Percentiles rank a stretch among this genome's conserved stretches.
Evolutionary conservation across 1,140 invertebrate genomes (phyloP).

Genomic region (Dufourea novaeangliae): DNA sequence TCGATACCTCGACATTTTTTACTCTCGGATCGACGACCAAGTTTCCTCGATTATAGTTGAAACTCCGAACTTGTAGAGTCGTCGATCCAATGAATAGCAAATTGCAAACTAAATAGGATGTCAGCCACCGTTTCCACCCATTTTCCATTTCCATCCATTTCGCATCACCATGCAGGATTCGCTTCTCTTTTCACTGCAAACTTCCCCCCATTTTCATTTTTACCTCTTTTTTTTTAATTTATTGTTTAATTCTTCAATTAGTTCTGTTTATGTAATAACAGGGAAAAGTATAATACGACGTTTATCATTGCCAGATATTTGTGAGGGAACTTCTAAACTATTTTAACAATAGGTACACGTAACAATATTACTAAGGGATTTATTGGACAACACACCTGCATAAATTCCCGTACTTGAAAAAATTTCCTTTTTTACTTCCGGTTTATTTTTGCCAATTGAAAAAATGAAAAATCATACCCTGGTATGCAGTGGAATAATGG

Average conservation of each 20-base stretch:
- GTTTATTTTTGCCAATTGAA: too few species aligned
- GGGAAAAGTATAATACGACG: too few species aligned
- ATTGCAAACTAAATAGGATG: conserved; percentile 69
- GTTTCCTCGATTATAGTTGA: conserved; percentile 11
- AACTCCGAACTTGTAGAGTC: neutral
- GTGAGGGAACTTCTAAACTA: too few species aligned
- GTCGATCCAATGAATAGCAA: conserved; percentile 52
- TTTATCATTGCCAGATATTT: too few species aligned
- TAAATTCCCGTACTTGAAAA: too few species aligned
- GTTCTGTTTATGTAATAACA: conserved; percentile 21
- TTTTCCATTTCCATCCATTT: conserved; percentile 40
- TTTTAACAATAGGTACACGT: too few species aligned
- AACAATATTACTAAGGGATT: too few species aligned
- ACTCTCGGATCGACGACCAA: neutral
- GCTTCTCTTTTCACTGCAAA: conserved; percentile 6
- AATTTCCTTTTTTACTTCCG: too few species aligned
- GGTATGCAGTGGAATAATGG: too few species aligned
- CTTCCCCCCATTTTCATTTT: conserved; percentile 16
- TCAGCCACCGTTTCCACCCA: conserved; percentile 54
- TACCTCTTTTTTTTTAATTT: conserved; percentile 20
- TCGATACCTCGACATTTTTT: neutral
- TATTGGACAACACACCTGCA: too few species aligned
- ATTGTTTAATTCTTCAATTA: neutral
- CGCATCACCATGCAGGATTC: neutral
- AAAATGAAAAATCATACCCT: too few species aligned